Conservation (phyloP, 2,888 invertebrate genomes). For the Phalera bucephala region DNA sequence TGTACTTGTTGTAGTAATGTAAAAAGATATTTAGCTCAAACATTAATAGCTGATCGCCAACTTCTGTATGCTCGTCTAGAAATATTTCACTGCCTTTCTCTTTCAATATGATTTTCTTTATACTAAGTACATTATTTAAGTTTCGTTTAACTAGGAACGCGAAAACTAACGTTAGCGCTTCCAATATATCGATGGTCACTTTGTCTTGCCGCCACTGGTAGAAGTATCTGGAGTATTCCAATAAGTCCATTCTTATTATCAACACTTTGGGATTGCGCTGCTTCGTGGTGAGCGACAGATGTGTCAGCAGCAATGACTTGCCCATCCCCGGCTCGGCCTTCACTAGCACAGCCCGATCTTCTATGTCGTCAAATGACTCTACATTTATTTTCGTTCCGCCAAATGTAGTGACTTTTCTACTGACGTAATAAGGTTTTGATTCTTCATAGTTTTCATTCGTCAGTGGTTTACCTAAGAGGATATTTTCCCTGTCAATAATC, state of each 20-base stretch:
- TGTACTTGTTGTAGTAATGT: conserved; percentile 12
- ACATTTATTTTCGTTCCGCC: background rate
- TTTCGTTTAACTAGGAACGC: conserved; percentile 1
- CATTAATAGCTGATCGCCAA: background rate
- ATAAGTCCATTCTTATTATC: conserved; percentile 14
- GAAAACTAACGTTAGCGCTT: conserved; percentile 7
- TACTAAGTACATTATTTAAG: no score
- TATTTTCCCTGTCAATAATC: conserved; percentile 6
- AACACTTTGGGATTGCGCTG: conserved; percentile 4
- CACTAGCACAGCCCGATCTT: background rate
- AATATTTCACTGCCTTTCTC: background rate
- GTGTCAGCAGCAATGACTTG: conserved; percentile 16
- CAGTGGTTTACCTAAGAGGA: conserved; percentile 8
- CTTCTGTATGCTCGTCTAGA: conserved; percentile 3
- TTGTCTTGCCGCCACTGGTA: conserved; percentile 8
- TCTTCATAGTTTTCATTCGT: conserved; percentile 9
- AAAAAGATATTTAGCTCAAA: conserved; percentile 18
- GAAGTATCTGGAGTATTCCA: conserved; percentile 10
- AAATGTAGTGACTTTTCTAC: conserved; percentile 11
- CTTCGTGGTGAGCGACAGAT: conserved; percentile 10
- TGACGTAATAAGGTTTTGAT: conserved; percentile 13
- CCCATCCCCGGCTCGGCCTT: conserved; percentile 9
- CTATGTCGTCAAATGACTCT: background rate
- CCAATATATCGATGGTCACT: conserved; percentile 3
- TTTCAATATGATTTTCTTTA: conserved; percentile 1